A percentile compares a stretch with the other conserved stretches of the same genome.
phyloP scores from a whole-genome alignment of 2,888 invertebrate genomes.

The Pristionchus maxplancki region DNA sequence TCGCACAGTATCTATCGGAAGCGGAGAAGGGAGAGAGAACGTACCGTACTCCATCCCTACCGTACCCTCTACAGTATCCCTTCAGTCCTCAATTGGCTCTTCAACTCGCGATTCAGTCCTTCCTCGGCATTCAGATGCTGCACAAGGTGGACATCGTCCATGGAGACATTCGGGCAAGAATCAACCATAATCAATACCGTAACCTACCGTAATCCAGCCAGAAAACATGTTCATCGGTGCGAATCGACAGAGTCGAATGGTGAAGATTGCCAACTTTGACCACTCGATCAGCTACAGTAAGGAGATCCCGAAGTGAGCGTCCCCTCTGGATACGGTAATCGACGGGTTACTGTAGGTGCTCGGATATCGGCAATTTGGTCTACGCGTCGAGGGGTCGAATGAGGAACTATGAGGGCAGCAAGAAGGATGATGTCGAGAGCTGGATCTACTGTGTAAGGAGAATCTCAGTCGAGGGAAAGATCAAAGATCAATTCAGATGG shows the following conservation, averaged over 20 bases:
- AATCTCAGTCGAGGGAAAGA: background rate
- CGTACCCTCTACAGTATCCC: background rate
- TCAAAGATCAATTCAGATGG: background rate
- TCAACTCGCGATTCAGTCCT: background rate
- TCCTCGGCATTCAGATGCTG: slow-evolving; percentile 5
- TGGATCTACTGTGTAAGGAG: slow-evolving; percentile 21
- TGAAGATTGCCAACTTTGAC: slow-evolving; percentile 15
- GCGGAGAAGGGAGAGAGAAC: background rate
- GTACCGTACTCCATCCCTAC: background rate
- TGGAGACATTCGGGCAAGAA: slow-evolving; percentile 17
- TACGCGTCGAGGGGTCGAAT: background rate
- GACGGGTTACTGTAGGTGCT: background rate
- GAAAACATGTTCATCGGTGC: slow-evolving; percentile 3
- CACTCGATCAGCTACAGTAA: background rate
- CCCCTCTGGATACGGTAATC: background rate
- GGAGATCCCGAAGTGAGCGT: slow-evolving; percentile 15
- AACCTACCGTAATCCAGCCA: background rate
- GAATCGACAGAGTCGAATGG: background rate
- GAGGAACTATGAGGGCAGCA: background rate
- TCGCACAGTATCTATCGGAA: background rate
- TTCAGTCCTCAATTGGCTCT: background rate
- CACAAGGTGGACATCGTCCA: slow-evolving; percentile 19
- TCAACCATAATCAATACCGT: background rate
- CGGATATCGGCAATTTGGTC: background rate
- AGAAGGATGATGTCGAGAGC: slow-evolving; percentile 39